Evolutionary conservation across 2,888 invertebrate species (phyloP).

Genomic region (Apeira syringaria): DNA sequence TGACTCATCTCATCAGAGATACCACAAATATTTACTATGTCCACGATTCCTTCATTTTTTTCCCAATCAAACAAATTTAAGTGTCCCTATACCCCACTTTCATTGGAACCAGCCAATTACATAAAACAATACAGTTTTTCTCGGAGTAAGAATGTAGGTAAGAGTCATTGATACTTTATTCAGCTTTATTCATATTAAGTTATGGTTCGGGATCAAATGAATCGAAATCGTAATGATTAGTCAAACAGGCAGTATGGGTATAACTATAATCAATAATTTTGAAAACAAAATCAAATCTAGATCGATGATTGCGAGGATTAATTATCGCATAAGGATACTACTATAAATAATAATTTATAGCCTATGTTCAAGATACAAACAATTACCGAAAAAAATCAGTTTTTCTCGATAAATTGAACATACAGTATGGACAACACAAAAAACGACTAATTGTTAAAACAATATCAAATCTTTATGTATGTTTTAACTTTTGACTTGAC

Average conservation of each 20-base stretch:
- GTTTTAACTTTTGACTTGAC: no score
- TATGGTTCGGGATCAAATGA: conserved; percentile 31
- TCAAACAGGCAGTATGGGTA: conserved; percentile 5
- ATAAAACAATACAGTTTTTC: conserved; percentile 46
- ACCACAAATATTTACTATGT: conserved; percentile 13
- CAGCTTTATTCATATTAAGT: conserved; percentile 22
- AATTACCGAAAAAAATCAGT: no score
- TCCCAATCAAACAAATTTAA: conserved; percentile 35
- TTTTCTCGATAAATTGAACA: no score
- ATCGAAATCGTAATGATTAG: conserved; percentile 10
- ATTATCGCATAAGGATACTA: no score
- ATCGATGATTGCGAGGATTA: no score
- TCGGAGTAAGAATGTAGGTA: conserved; percentile 13
- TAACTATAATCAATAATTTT: no score
- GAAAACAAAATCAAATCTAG: no score
- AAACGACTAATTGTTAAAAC: no score
- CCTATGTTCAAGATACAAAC: no score
- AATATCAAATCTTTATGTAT: no score
- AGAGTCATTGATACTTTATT: conserved; percentile 33
- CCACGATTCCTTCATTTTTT: conserved; percentile 37
- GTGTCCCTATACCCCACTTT: conserved; percentile 61
- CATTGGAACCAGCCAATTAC: conserved; percentile 43
- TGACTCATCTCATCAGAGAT: conserved; percentile 35
- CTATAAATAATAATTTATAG: no score
- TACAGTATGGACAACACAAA: no score